Evolutionary conservation across 2,888 invertebrate species (phyloP).

Genomic region (Protonemura montana): DNA sequence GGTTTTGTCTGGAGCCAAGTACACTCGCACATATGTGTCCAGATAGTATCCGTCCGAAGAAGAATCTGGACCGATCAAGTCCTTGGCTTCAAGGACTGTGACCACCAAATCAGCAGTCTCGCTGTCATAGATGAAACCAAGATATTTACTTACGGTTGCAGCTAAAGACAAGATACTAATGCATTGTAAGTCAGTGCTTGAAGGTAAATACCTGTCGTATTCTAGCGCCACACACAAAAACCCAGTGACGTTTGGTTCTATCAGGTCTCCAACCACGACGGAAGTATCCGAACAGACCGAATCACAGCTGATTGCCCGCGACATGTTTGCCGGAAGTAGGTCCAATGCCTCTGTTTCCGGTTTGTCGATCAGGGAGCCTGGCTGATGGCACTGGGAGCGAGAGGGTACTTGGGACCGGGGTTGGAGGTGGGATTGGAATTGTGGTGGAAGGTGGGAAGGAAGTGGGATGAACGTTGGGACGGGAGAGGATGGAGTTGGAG

Average conservation of each 20-base stretch:
- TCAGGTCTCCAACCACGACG: slow-evolving; percentile 73
- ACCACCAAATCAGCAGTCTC: slow-evolving; percentile 69
- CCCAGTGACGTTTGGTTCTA: slow-evolving; percentile 75
- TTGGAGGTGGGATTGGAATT: slow-evolving; percentile 45
- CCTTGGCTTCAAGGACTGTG: slow-evolving; percentile 79
- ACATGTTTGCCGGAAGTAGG: slow-evolving; percentile 58
- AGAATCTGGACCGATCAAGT: slow-evolving; percentile 69
- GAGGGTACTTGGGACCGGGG: slow-evolving; percentile 48
- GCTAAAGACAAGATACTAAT: background rate
- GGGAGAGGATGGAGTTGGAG: slow-evolving; percentile 58
- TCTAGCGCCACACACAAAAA: slow-evolving; percentile 79
- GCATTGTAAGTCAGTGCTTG: background rate
- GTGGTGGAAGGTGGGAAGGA: background rate
- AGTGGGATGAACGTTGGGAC: slow-evolving; percentile 45
- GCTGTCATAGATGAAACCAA: slow-evolving; percentile 53
- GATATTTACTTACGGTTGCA: too few species aligned
- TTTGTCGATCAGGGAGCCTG: slow-evolving; percentile 27
- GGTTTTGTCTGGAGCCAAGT: slow-evolving; percentile 74
- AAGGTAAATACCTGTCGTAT: slow-evolving; percentile 71
- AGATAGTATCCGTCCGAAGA: slow-evolving; percentile 61
- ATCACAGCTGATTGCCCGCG: slow-evolving; percentile 79
- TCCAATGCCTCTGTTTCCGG: slow-evolving; percentile 26
- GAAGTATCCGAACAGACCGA: slow-evolving; percentile 83
- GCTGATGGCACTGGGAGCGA: background rate
- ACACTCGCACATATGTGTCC: slow-evolving; percentile 80